Base-by-base conservation (phyloP, 2,888 invertebrate species). In the Campoplex nolae region DNA sequence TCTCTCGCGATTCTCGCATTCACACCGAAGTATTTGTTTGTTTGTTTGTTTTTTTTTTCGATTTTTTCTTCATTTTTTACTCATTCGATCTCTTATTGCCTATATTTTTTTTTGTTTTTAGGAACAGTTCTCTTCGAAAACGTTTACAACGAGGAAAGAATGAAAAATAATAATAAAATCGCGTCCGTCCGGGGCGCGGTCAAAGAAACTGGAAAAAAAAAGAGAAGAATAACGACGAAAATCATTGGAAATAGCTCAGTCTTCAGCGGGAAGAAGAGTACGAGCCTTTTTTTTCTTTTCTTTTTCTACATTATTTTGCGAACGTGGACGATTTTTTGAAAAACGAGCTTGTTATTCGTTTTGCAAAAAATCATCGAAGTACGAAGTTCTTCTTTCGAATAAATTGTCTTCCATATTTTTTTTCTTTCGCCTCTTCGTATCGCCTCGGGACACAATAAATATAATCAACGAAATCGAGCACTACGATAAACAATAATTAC, bases 41-140 rank as follows among this genome's bases (percentile, higher is more conserved):
- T 74, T 84, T 87, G 4, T 3, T 38, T 38, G 6, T 6, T 75
- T 56, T 79, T 86, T 82, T 85, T 86, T 82, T 76, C 45, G 70
- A 38, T 74, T 81, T 81, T 81, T 35, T 81, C 68, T 85, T 58
- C 58, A 32, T 74, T 78, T 87, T 2, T 65, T 71, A 62, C 54
- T 71, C 83, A 77, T 71, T 68, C 88, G 67, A 89, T 82, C 94
- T 94, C 94, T 94, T 94, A 94, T 94, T 94, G 94, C 94, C 94
- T 94, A 94, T 85, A 92, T 92, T 88, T 79, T 76, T 58, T 48
- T 73, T 70, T 67, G 83, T 86, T 84, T 92, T 94, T 94, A 94
- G 94, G 94, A 94, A 94, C 94, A 94, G 93, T 94, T 93, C 92
- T 93, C 93, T 93, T 93, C 91, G 90, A 92, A 92, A 92, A 92